Base-by-base conservation (phyloP, 1,140 invertebrate species). In the Brachionus angularis region DNA sequence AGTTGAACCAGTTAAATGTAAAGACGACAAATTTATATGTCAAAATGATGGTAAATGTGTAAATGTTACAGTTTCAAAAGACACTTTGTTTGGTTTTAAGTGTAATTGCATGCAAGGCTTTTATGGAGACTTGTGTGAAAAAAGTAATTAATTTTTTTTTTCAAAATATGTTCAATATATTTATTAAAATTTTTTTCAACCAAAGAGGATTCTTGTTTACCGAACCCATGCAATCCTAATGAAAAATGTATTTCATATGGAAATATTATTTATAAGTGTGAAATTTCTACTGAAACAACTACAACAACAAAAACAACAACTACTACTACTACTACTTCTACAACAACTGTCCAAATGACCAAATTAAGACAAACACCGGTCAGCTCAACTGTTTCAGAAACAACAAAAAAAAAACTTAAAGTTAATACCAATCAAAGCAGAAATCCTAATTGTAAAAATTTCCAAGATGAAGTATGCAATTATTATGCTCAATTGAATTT, bases 181-280 rank as follows among this genome's bases (percentile, higher is more conserved):
- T n/a, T n/a, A n/a, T n/a, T n/a, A n/a, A n/a, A n/a, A n/a, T n/a
- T n/a, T n/a, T n/a, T n/a, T n/a, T n/a, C n/a, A n/a, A n/a, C n/a
- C n/a, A n/a, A n/a, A n/a, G n/a, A n/a, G 25, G 53, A 58, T n/a
- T 58, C 53, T 16, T 58, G 53, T 42, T 3, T 58, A 36, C 53
- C 53, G 10, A 58, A 58, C 39, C 53, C 53, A 14, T 58, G 53
- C 25, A 7, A 36, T n/a, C 1, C 23, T 10, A 36, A 58, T 27
- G 53, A 58, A 36, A 58, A 58, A 14, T 58, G 53, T 23, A n/a
- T 58, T 23, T 29, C 33, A 39, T 33, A 39, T 14, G 53, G 53
- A 58, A 58, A 58, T 39, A 58, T 58, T 23, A 34, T 34, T 8
- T 58, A 58, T 34, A 58, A 58, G 23, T 58, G 53, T 39, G 53